phyloP scores from a whole-genome alignment of 1,140 invertebrate genomes.

The Drosophila asahinai region DNA sequence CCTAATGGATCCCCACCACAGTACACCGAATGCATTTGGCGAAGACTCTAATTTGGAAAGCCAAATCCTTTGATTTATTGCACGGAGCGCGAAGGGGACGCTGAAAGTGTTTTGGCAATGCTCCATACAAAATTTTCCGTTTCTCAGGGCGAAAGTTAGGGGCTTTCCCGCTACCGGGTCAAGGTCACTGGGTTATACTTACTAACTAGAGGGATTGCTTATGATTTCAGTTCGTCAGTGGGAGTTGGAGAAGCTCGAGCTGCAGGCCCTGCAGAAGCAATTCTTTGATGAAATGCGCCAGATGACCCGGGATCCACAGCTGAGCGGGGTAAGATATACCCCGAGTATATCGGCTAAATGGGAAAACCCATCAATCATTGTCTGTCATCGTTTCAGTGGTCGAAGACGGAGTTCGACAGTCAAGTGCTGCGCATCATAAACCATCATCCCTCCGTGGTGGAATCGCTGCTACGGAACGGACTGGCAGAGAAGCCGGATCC shows the following conservation, averaged over 20 bases:
- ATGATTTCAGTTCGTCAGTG: constrained; percentile 17
- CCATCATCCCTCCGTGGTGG: constrained; percentile 47
- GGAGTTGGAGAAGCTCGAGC: constrained; percentile 7
- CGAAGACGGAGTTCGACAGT: constrained; percentile 36
- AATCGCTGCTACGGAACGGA: constrained; percentile 52
- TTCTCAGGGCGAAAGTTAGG: not conserved
- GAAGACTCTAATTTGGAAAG: constrained; percentile 8
- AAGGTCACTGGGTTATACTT: not conserved
- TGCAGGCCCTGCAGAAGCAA: constrained; percentile 46
- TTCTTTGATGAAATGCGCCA: constrained; percentile 57
- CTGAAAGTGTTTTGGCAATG: constrained; percentile 13
- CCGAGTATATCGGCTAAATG: accelerated
- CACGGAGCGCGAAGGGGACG: not conserved
- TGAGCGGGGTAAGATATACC: constrained; percentile 33
- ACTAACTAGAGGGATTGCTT: not conserved
- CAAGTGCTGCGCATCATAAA: constrained; percentile 53
- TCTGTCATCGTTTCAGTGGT: constrained; percentile 19
- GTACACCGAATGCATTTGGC: not conserved
- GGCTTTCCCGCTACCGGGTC: not conserved
- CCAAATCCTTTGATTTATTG: constrained; percentile 35
- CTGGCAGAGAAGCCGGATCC: constrained; percentile 84
- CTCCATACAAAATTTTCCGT: constrained; percentile 12
- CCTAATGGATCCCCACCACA: not conserved
- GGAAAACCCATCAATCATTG: not conserved
- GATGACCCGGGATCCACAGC: constrained; percentile 24